Conservation (phyloP, 2,113 vertebrate species). For the Phalacrocorax aristotelis region DNA sequence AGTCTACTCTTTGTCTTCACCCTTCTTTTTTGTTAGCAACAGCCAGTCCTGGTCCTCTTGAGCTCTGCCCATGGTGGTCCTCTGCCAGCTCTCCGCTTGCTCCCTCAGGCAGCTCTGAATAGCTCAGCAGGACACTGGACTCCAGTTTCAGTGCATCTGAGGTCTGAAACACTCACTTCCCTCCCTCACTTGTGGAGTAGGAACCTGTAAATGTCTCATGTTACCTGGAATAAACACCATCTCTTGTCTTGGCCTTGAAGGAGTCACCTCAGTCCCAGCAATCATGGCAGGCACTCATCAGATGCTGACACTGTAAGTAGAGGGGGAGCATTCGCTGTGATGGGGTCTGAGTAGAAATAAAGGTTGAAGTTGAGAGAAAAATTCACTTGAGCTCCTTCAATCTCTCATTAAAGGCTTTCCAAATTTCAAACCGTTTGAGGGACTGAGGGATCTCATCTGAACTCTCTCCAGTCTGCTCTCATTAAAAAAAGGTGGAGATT, state of each 20-base stretch:
- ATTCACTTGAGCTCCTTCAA: not conserved
- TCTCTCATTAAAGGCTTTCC: conserved; percentile 12
- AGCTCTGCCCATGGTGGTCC: not conserved
- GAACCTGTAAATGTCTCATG: not conserved
- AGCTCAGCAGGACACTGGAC: not conserved
- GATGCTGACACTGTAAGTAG: not conserved
- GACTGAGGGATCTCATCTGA: not conserved
- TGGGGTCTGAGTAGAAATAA: not conserved
- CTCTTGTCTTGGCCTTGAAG: not conserved
- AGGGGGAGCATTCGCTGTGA: not conserved
- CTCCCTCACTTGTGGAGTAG: not conserved
- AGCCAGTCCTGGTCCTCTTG: not conserved
- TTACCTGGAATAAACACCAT: not conserved
- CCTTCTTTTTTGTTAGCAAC: not conserved
- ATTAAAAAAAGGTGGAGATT: not conserved
- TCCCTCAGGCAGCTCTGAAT: not conserved
- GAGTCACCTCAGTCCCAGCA: not conserved
- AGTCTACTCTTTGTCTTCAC: not conserved
- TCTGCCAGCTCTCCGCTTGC: not conserved
- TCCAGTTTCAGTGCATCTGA: not conserved
- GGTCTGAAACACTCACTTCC: not conserved
- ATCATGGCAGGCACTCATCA: not conserved
- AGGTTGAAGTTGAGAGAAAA: not conserved
- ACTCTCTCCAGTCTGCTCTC: not conserved
- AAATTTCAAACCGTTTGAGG: not conserved